These are phyloP conservation scores for Macroramphosus scolopax DNA, from an alignment of 2,797 vertebrate genomes.

Conservation along the genomic window DNA sequence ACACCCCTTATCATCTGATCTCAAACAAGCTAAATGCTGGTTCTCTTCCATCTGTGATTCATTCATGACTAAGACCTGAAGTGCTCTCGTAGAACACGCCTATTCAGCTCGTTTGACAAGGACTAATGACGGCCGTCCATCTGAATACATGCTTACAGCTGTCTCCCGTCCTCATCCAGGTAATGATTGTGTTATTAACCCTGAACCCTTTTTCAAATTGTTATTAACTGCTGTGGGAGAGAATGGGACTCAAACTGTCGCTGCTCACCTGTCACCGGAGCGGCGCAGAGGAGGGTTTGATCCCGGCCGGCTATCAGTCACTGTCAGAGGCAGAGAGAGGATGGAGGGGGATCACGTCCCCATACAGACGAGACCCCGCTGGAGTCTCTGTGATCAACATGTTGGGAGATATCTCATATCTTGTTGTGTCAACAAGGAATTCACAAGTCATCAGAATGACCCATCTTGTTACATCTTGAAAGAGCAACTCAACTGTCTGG, in stretches of 20 bases:
- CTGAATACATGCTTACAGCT: constrained; percentile 80
- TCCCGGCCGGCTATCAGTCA: constrained; percentile 61
- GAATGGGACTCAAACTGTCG: constrained; percentile 70
- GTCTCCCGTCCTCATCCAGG: constrained; percentile 72
- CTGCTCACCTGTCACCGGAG: constrained; percentile 69
- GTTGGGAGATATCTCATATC: too few species aligned
- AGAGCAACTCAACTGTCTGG: too few species aligned
- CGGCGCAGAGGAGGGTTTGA: constrained; percentile 54
- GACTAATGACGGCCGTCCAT: constrained; percentile 75
- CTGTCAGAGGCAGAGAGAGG: constrained; percentile 48
- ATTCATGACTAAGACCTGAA: constrained; percentile 51
- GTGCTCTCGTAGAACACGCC: constrained; percentile 62
- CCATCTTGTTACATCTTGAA: too few species aligned
- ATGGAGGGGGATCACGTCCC: constrained; percentile 28
- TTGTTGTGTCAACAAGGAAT: too few species aligned
- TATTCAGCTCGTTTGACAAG: constrained; percentile 70
- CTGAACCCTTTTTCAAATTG: constrained; percentile 73
- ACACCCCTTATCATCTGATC: constrained; percentile 9
- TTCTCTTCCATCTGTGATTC: constrained; percentile 47
- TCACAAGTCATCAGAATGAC: too few species aligned
- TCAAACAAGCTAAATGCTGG: constrained; percentile 41
- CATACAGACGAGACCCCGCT: constrained; percentile 14
- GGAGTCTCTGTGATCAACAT: constrained; percentile 9
- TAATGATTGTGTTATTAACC: constrained; percentile 83
- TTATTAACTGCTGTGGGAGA: constrained; percentile 73